Evolutionary conservation across 64 coral and sea anemone genomes (phyloP).

Genomic region (Cladopsammia gracilis): DNA sequence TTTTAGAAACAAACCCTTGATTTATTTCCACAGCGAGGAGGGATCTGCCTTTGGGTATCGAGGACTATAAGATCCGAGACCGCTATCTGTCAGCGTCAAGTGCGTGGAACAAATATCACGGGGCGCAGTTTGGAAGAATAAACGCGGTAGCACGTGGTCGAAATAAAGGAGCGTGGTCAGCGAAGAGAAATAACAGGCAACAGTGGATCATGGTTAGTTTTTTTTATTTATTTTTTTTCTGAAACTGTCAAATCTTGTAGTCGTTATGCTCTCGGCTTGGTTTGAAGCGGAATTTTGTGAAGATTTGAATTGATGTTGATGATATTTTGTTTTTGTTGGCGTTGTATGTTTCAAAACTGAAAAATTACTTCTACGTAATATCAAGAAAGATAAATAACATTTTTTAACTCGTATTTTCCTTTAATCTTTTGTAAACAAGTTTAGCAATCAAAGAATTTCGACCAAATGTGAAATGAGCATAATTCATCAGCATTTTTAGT

Average conservation of each 20-base stretch:
- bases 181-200: conserved; percentile 47
- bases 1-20: neutral
- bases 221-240: neutral
- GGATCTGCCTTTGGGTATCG: conserved; percentile 50
- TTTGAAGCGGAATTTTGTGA: neutral
- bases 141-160: conserved; percentile 28
- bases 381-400: too few species aligned
- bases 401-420: too few species aligned
- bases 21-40: conserved; percentile 19
- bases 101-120: conserved; percentile 53
- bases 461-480: too few species aligned
- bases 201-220: conserved; percentile 55
- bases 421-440: too few species aligned
- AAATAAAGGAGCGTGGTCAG: conserved; percentile 50
- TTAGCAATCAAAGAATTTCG: too few species aligned
- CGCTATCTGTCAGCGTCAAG: conserved; percentile 24
- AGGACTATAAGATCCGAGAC: conserved; percentile 48
- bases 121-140: conserved; percentile 12
- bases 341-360: too few species aligned
- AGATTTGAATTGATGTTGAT: neutral
- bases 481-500: too few species aligned
- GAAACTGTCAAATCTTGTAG: too few species aligned
- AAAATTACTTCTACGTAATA: too few species aligned
- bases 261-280: too few species aligned
- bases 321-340: too few species aligned